phyloP scores from a whole-genome alignment of 1,140 invertebrate species.

The Drosophila chauvacae region DNA sequence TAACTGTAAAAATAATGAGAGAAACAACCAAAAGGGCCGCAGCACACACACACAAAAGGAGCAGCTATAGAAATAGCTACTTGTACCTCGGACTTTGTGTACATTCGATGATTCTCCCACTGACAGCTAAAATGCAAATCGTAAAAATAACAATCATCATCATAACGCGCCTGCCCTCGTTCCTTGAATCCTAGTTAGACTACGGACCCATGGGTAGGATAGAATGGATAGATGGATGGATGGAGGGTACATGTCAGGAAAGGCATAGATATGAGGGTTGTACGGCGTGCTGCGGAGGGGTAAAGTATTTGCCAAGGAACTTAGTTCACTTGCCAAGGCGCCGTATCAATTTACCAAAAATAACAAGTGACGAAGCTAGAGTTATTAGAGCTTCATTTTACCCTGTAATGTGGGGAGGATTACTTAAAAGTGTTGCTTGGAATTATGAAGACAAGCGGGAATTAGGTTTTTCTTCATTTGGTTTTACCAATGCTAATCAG shows the following conservation, averaged over 20 bases:
- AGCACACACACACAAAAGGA: background rate
- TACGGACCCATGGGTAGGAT: background rate
- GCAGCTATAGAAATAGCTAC: constrained; percentile 12
- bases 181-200: constrained; percentile 36
- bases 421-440: too few species aligned
- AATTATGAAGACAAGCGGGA: too few species aligned
- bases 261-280: constrained; percentile 7
- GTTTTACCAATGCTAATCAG: too few species aligned
- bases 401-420: constrained; percentile 2
- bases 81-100: constrained; percentile 47
- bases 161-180: constrained; percentile 42
- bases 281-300: background rate
- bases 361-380: constrained; percentile 41
- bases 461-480: too few species aligned
- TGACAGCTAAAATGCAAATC: constrained; percentile 63
- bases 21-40: constrained; percentile 7
- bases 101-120: constrained; percentile 49
- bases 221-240: constrained; percentile 9
- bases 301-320: constrained; percentile 51
- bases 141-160: constrained; percentile 71
- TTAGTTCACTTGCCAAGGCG: constrained; percentile 50
- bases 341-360: constrained; percentile 76
- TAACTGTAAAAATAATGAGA: constrained; percentile 57
- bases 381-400: background rate
- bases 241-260: constrained; percentile 24